Evolutionary conservation across 1,140 invertebrate species (phyloP).

Genomic region (Aphidius gifuensis): DNA sequence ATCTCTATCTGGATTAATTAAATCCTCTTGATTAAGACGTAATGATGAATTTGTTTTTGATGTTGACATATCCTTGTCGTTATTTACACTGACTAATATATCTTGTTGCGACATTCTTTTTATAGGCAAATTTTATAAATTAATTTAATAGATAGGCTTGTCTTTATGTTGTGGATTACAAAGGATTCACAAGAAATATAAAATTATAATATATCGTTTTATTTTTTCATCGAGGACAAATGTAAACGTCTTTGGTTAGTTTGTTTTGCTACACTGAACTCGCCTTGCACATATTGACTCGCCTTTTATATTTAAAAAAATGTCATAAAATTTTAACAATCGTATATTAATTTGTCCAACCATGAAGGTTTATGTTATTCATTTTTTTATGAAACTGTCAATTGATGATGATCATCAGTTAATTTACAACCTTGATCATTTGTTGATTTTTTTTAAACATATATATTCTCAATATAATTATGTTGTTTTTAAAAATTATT

Average conservation of each 20-base stretch:
- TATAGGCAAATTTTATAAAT: conserved; percentile 34
- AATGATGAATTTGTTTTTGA: conserved; percentile 46
- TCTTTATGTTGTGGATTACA: too few relatives aligned
- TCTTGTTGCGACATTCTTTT: conserved; percentile 46
- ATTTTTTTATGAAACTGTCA: background rate
- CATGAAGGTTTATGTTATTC: conserved; percentile 11
- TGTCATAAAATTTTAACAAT: too few relatives aligned
- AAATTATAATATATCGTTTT: too few relatives aligned
- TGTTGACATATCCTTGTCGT: conserved; percentile 47
- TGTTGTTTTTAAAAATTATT: too few relatives aligned
- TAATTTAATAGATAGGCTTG: background rate
- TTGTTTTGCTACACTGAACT: conserved; percentile 41
- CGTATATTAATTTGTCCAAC: background rate
- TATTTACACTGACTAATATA: conserved; percentile 37
- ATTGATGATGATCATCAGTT: too few relatives aligned
- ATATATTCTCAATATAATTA: too few relatives aligned
- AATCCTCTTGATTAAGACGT: conserved; percentile 42
- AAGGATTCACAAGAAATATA: too few relatives aligned
- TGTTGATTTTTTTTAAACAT: too few relatives aligned
- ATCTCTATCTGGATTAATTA: conserved; percentile 22
- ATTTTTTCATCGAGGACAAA: conserved; percentile 23
- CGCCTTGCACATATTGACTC: conserved; percentile 30
- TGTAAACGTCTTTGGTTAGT: conserved; percentile 25
- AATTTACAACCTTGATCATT: too few relatives aligned
- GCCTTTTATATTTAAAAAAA: conserved; percentile 42